A percentile compares a stretch with the other conserved stretches of the same genome.
phyloP scores from a whole-genome alignment of 2,113 vertebrate genomes.

The Tonatia bakeri region DNA sequence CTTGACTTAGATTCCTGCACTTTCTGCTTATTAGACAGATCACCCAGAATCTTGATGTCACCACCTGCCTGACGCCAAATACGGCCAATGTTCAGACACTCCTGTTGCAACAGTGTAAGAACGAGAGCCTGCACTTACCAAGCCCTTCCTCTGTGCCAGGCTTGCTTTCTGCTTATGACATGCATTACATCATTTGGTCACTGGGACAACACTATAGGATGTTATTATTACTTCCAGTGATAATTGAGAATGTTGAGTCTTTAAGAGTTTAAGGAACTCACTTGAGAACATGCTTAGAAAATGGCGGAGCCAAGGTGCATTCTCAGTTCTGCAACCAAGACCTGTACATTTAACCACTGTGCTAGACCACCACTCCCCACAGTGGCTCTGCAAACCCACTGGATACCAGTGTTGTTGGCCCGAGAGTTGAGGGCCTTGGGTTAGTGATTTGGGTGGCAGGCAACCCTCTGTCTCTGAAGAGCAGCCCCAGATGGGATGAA shows the following conservation, averaged over 20 bases:
- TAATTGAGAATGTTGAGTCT: not conserved
- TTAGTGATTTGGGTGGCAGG: not conserved
- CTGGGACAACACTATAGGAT: not conserved
- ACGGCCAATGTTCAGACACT: not conserved
- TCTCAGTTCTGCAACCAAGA: not conserved
- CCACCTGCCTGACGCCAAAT: not conserved
- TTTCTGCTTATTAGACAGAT: not conserved
- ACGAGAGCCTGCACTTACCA: not conserved
- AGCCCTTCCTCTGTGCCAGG: not conserved
- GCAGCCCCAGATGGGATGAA: not conserved
- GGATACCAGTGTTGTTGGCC: not conserved
- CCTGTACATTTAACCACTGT: not conserved
- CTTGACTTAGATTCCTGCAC: not conserved
- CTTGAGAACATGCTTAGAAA: not conserved
- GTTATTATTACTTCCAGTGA: not conserved
- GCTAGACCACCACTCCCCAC: not conserved
- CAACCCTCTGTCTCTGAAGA: not conserved
- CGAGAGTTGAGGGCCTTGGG: not conserved
- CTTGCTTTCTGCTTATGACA: not conserved
- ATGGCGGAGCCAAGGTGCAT: not conserved
- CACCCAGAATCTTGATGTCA: not conserved
- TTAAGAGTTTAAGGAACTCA: not conserved
- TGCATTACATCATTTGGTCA: not conserved
- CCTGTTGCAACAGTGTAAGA: not conserved
- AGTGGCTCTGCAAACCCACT: not conserved